phyloP scores from a whole-genome alignment of 2,888 invertebrate species.

The Torymus texanus region DNA sequence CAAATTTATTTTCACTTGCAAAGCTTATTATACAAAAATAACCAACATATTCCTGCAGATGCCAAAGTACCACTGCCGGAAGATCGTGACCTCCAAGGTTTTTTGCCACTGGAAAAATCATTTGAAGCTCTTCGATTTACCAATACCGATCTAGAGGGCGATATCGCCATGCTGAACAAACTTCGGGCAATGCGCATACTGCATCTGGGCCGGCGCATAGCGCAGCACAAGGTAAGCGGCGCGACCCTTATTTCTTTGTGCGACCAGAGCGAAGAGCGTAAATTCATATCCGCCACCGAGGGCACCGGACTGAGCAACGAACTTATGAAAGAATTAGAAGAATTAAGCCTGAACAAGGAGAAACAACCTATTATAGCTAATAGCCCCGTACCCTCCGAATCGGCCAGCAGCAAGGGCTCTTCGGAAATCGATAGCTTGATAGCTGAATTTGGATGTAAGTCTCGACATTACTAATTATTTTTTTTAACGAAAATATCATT shows the following conservation, averaged over 20 bases:
- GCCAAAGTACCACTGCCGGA: conserved; percentile 83
- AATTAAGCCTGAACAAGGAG: conserved; percentile 75
- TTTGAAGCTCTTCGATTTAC: conserved; percentile 78
- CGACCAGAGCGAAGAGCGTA: conserved; percentile 65
- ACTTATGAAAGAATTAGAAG: conserved; percentile 78
- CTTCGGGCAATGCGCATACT: conserved; percentile 77
- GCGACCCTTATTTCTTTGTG: conserved; percentile 69
- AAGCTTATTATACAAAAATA: not conserved
- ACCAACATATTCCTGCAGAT: conserved; percentile 74
- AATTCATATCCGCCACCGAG: conserved; percentile 73
- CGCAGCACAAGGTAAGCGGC: conserved; percentile 75
- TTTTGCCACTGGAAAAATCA: conserved; percentile 82
- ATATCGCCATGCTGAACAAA: conserved; percentile 74
- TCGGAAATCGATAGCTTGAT: conserved; percentile 64
- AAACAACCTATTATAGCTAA: conserved; percentile 62
- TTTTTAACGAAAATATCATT: not conserved
- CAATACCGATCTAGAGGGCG: conserved; percentile 73
- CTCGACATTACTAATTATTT: not conserved
- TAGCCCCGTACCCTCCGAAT: conserved; percentile 72
- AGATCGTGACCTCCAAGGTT: conserved; percentile 88
- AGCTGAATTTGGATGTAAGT: conserved; percentile 65
- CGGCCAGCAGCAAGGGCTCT: conserved; percentile 71
- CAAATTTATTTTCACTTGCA: too few species aligned
- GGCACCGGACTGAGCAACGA: conserved; percentile 76
- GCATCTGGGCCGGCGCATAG: conserved; percentile 76